Evolutionary conservation across 1,140 invertebrate genomes (phyloP), one percentile per base, ranked within the genome.

Genomic region (Harpegnathos saltator): DNA sequence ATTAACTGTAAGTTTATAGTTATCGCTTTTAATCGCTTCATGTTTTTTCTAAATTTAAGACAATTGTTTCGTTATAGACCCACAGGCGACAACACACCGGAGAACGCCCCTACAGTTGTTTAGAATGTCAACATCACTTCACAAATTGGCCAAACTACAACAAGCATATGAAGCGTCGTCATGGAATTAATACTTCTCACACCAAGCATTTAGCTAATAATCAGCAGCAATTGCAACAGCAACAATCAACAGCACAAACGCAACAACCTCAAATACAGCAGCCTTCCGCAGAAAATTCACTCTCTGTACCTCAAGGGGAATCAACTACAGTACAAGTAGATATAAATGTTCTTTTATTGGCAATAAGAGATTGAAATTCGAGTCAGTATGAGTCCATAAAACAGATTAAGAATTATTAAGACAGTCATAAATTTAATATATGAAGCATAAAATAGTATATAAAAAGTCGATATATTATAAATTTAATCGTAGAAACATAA

Each of bases 91-190:
- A 96, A 17, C 95, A 96, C 83, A 96, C 95, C 0, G 95, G 95
- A 9, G 95, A 95, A 83, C 90, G 95, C 66, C 95, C 95, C 0
- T 96, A 95, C 85, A 94, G 93, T 74, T 96, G 95, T 84, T 29
- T 91, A 0, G 93, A 95, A 69, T 96, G 95, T 85, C 95, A 96
- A 81, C 95, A 96, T 91, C 96, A 96, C 88, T 97, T 97, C 84
- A 97, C 96, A 1, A 97, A 97, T 92, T 97, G 96, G 96, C 96
- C 96, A 9, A 97, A 97, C 93, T 97, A 96, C 83, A 97, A 97
- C 88, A 97, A 97, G 86, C 96, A 97, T 85, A 97, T 97, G 96
- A 97, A 97, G 92, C 92, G 96, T 26, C 91, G 96, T 54, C 96
- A 97, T 83, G 95, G 95, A 38, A 95, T 95, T 62, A 95, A 95